Base-by-base conservation (phyloP, 1,140 invertebrate species). In the Tetramorium parvispinum region DNA sequence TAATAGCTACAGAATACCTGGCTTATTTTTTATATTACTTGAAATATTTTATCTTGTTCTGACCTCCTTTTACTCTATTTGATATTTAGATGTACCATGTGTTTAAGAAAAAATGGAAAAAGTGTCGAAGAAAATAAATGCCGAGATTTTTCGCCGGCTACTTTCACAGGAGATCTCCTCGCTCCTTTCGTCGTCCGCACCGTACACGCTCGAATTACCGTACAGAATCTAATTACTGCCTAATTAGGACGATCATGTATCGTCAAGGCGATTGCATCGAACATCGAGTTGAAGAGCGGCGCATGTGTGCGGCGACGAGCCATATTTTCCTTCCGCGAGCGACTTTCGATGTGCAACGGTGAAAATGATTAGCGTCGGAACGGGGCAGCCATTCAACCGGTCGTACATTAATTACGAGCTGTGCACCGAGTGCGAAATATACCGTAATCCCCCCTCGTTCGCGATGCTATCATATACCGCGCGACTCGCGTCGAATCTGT, bases 161-260 rank as follows among this genome's bases (percentile, higher is more conserved):
- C 70, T 88, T 90, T 77, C 82, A 71, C 76, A 32, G 32, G 70
- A 88, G 81, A 59, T 75, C 76, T 51, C 49, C 51, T 55, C 71
- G 68, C 70, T 77, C 76, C 18, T 46, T 18, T 85, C 68, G 51
- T 81, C 66, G 76, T 43, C 63, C 51, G 81, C 51, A 76, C 59
- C 55, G 70, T 81, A 91, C 89, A 89, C 93, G 71, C 88, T 90
- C 75, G 75, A 66, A 90, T 90, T 88, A 81, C 90, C 83, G 87
- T 88, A 89, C 88, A 89, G 91, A 91, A 91, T 92, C 91, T 93
- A 93, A 93, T 93, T 92, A 92, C 89, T 88, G 85, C 63, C 91
- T 92, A 93, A 93, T 93, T 93, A 92, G 91, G 85, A 89, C 88
- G 91, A 93, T 92, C 91, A 87, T 92, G 88, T 92, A 91, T 91